phyloP scores from a whole-genome alignment of 2,888 invertebrate genomes.

The Drosophila algonquin region DNA sequence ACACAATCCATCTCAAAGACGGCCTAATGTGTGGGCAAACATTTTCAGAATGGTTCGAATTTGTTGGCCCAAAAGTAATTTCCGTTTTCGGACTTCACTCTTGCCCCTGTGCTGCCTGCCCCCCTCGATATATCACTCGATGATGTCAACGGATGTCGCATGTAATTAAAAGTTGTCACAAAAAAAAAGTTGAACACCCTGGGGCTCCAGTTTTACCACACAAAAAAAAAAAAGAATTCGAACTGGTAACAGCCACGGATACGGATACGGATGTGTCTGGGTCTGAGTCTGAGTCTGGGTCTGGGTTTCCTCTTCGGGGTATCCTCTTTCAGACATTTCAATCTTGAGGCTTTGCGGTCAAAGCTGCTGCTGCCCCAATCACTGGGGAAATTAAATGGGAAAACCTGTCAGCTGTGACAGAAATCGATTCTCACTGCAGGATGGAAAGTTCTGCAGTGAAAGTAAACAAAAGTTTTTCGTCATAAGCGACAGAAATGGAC shows the following conservation, averaged over 20 bases:
- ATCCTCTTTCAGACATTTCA: slow-evolving; percentile 6
- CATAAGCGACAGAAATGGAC: not conserved
- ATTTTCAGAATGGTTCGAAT: slow-evolving; percentile 32
- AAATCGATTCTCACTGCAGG: slow-evolving; percentile 27
- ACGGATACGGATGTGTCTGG: slow-evolving; percentile 5
- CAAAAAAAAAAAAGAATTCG: slow-evolving; percentile 29
- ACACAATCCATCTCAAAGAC: slow-evolving; percentile 18
- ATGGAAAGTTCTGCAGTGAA: slow-evolving; percentile 25
- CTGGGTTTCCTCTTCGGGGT: slow-evolving; percentile 13
- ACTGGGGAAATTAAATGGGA: slow-evolving; percentile 66
- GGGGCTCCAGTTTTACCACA: slow-evolving; percentile 36
- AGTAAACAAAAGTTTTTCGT: slow-evolving; percentile 20
- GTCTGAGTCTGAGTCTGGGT: not conserved
- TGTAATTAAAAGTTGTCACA: slow-evolving; percentile 78
- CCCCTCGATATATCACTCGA: slow-evolving; percentile 39
- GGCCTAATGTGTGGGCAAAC: slow-evolving; percentile 57
- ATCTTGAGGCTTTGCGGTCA: slow-evolving; percentile 4
- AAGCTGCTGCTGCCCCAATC: slow-evolving; percentile 31
- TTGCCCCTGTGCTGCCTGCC: not conserved
- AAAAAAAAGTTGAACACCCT: slow-evolving; percentile 49
- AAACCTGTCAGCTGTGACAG: slow-evolving; percentile 40
- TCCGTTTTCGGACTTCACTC: slow-evolving; percentile 47
- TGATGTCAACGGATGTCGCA: slow-evolving; percentile 45
- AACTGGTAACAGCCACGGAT: slow-evolving; percentile 20
- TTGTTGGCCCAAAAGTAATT: slow-evolving; percentile 58